These are phyloP conservation scores for Andricus quercusramuli DNA, from an alignment of 2,888 invertebrate genomes.

Conservation along the genomic window DNA sequence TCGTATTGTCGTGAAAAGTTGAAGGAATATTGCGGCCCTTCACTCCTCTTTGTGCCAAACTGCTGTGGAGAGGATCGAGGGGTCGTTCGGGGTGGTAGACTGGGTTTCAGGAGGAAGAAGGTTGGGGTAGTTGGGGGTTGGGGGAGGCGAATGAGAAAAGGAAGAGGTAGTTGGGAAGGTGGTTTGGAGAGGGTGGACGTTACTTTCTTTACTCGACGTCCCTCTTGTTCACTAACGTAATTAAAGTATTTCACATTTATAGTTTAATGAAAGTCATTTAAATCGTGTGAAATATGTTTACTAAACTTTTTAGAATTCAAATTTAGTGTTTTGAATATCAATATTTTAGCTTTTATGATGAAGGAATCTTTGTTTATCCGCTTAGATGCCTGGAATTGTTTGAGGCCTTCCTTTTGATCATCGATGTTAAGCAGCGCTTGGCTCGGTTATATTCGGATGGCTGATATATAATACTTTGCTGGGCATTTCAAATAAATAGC, in stretches of 20 bases:
- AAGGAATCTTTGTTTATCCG: no score
- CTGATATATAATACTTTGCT: no score
- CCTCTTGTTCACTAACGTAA: slow-evolving; percentile 31
- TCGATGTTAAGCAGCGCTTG: no score
- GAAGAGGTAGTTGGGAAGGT: slow-evolving; percentile 37
- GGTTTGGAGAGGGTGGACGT: slow-evolving; percentile 21
- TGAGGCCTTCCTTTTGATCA: no score
- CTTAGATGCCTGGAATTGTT: no score
- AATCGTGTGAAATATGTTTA: not conserved
- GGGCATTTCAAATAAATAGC: no score
- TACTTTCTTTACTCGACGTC: slow-evolving; percentile 22
- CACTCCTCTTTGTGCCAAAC: slow-evolving; percentile 54
- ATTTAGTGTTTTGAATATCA: not conserved
- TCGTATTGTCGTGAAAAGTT: slow-evolving; percentile 44
- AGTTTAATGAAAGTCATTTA: slow-evolving; percentile 20
- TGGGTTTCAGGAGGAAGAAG: slow-evolving; percentile 26
- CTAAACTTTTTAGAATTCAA: not conserved
- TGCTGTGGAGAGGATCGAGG: slow-evolving; percentile 49
- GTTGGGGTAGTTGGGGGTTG: not conserved
- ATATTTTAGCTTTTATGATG: no score
- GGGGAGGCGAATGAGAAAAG: slow-evolving; percentile 40
- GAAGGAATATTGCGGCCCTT: slow-evolving; percentile 60
- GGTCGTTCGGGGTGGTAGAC: slow-evolving; percentile 50
- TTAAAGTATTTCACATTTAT: slow-evolving; percentile 22
- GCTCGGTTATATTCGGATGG: no score